Conservation (phyloP, 1,140 invertebrate genomes). For the Dendroctonus ponderosae region DNA sequence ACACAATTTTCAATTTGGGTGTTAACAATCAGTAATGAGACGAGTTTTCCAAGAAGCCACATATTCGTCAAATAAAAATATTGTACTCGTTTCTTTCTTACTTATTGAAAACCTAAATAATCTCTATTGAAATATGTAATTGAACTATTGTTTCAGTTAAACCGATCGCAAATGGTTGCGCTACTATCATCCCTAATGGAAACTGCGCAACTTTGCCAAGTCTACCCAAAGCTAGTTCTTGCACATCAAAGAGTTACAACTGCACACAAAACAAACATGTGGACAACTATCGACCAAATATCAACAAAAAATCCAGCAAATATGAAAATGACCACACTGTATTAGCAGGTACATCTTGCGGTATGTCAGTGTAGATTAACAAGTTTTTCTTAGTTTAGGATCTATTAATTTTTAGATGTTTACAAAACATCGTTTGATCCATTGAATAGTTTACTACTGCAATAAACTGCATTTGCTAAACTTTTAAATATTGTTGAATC, state of each 20-base stretch:
- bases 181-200: conserved; percentile 24
- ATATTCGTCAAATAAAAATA: no score
- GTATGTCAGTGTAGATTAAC: neutral
- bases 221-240: neutral
- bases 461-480: no score
- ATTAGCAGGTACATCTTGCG: conserved; percentile 15
- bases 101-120: neutral
- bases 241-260: neutral
- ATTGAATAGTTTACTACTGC: no score
- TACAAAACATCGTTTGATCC: no score
- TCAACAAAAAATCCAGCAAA: conserved; percentile 1
- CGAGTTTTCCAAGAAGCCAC: no score
- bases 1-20: no score
- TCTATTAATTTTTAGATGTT: no score
- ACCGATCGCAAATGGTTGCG: conserved; percentile 16
- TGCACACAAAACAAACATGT: neutral
- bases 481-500: no score
- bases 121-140: neutral
- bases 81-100: no score
- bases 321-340: conserved; percentile 45
- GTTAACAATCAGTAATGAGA: no score
- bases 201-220: conserved; percentile 2
- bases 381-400: no score
- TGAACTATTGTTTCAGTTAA: neutral
- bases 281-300: conserved; percentile 3